A percentile compares a stretch with the other conserved stretches of the same genome.
Conservation (phyloP, 2,113 vertebrate species). For the Rhinichthys klamathensis region DNA sequence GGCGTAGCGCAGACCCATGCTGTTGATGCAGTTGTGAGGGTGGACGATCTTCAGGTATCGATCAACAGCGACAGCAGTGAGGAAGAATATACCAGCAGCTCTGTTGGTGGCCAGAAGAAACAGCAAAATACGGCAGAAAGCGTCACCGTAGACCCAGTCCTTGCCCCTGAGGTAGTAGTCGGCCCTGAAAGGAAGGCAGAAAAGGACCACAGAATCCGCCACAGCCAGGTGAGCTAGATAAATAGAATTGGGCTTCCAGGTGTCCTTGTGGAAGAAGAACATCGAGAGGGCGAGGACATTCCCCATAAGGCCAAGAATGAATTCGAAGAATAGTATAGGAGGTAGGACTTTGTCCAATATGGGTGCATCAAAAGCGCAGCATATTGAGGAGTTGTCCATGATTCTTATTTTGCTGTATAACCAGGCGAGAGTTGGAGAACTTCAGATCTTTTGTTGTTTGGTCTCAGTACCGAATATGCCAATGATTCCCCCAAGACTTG, state of each 20-base stretch:
- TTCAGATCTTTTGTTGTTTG: conserved; percentile 14
- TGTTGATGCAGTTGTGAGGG: conserved; percentile 70
- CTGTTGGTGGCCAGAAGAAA: conserved; percentile 76
- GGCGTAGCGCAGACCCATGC: conserved; percentile 69
- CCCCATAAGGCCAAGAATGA: conserved; percentile 74
- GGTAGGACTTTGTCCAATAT: conserved; percentile 70
- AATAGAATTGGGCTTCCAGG: conserved; percentile 76
- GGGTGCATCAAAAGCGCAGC: conserved; percentile 74
- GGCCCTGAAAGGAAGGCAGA: conserved; percentile 78
- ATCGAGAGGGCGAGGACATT: conserved; percentile 76
- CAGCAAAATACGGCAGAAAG: conserved; percentile 72
- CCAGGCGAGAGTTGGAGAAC: not conserved
- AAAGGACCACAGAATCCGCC: conserved; percentile 75
- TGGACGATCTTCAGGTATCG: conserved; percentile 79
- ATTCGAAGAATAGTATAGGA: conserved; percentile 75
- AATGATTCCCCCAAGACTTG: not conserved
- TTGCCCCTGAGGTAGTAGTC: conserved; percentile 77
- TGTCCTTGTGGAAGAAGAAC: conserved; percentile 75
- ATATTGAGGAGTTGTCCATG: conserved; percentile 56
- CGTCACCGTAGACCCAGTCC: conserved; percentile 77
- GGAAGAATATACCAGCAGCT: conserved; percentile 77
- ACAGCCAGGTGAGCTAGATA: conserved; percentile 79
- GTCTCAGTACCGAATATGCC: not conserved
- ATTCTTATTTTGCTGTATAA: not conserved
- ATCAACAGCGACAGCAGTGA: conserved; percentile 78